A percentile compares a stretch with the other conserved stretches of the same genome.
phyloP scores from a whole-genome alignment of 2,888 invertebrate species.

The Allacma fusca region DNA sequence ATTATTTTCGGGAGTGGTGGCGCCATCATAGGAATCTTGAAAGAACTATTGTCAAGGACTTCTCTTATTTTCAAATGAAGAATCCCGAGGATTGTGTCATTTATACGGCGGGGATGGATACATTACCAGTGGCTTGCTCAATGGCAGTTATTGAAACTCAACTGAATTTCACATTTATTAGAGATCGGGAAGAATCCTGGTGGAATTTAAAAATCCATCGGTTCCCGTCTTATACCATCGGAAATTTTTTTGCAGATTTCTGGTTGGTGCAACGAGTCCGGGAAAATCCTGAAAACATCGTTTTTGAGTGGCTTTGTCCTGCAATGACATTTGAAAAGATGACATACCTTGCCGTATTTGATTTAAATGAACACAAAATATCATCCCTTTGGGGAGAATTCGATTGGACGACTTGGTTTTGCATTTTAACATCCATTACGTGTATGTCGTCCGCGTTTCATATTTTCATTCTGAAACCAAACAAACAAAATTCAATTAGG shows the following conservation, averaged over 20 bases:
- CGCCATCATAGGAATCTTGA: background rate
- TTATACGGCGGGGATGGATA: background rate
- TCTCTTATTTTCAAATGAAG: conserved; percentile 3
- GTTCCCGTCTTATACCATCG: background rate
- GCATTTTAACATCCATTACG: background rate
- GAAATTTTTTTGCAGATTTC: conserved; percentile 24
- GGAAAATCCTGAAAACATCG: conserved; percentile 2
- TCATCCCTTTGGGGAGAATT: background rate
- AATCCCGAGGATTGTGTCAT: background rate
- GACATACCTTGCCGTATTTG: conserved; percentile 1
- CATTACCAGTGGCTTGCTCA: background rate
- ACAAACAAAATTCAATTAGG: background rate
- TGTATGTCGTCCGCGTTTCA: background rate
- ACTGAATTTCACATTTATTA: background rate
- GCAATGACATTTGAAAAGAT: conserved; percentile 8
- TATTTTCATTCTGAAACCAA: background rate
- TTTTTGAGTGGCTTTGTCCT: conserved; percentile 3
- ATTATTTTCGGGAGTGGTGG: background rate
- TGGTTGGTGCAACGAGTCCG: conserved; percentile 11
- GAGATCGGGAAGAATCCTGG: background rate
- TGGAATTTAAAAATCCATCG: background rate
- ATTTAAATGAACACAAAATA: background rate
- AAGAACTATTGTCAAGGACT: conserved; percentile 9
- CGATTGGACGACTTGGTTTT: background rate
- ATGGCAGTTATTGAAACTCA: background rate